These are phyloP conservation scores for Pygathrix nemaeus DNA, from an alignment of 2,113 vertebrate species.

Conservation along the genomic window DNA sequence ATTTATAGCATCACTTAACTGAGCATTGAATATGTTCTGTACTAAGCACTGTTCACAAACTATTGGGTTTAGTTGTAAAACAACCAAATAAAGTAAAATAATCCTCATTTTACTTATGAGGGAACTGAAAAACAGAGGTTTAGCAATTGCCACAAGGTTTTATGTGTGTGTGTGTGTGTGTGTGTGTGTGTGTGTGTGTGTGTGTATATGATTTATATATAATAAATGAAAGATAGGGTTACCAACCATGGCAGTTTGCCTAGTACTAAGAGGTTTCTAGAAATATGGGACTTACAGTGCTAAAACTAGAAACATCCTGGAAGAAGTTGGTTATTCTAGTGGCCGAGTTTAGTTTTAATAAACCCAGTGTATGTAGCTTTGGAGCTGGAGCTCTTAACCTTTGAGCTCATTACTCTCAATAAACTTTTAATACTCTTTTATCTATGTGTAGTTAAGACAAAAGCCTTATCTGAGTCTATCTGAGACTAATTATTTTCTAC, in stretches of 20 bases:
- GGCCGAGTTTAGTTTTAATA: constrained; percentile 2
- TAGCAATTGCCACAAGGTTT: background rate
- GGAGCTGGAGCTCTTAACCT: background rate
- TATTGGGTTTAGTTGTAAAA: background rate
- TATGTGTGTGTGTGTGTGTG: background rate
- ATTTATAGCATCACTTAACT: background rate
- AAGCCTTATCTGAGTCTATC: background rate
- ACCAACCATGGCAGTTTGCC: background rate
- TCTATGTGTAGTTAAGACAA: background rate
- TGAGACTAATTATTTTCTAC: background rate
- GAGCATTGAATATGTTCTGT: background rate
- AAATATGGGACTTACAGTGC: background rate
- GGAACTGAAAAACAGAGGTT: constrained; percentile 18
- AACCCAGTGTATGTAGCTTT: background rate
- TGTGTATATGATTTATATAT: background rate
- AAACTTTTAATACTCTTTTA: constrained; percentile 12
- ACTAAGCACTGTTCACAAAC: background rate
- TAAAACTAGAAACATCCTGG: background rate
- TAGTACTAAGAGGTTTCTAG: background rate
- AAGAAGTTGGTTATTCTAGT: background rate
- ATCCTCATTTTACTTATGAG: background rate
- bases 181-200: too few relatives aligned
- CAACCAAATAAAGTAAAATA: background rate
- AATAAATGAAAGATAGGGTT: background rate
- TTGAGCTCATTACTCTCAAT: background rate